These are phyloP conservation scores for Grallaria varia DNA, from an alignment of 2,113 vertebrate species.

Conservation along the genomic window DNA sequence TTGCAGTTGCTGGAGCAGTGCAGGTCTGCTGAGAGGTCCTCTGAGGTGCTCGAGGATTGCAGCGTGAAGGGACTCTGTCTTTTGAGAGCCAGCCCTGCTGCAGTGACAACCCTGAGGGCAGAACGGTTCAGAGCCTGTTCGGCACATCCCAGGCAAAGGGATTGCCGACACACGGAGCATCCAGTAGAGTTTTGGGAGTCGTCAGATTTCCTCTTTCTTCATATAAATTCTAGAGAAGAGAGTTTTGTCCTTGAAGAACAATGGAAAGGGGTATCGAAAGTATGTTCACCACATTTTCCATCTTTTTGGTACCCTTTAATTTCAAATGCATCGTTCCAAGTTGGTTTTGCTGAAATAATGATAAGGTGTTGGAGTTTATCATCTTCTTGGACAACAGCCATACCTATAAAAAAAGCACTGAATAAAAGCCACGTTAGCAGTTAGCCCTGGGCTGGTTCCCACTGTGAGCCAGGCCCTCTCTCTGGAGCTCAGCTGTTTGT, in stretches of 20 bases:
- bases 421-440: constrained; percentile 2
- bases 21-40: background rate
- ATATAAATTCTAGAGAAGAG: background rate
- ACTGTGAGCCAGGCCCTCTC: background rate
- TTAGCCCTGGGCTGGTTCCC: constrained; percentile 11
- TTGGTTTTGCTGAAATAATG: constrained; percentile 27
- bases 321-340: constrained; percentile 2
- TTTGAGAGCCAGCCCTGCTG: background rate
- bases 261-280: background rate
- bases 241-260: background rate
- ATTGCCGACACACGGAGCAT: background rate
- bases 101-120: background rate
- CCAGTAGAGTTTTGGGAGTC: background rate
- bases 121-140: background rate
- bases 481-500: constrained; percentile 4
- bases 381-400: background rate
- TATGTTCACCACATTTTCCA: background rate
- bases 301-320: background rate
- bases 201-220: background rate
- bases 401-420: constrained; percentile 14
- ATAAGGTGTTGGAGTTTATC: constrained; percentile 39
- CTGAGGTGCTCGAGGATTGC: background rate
- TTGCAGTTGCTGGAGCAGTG: background rate
- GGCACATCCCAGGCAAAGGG: background rate
- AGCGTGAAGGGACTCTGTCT: background rate